Conservation (phyloP, 2,113 vertebrate species). For the Sceloporus tristichus region DNA sequence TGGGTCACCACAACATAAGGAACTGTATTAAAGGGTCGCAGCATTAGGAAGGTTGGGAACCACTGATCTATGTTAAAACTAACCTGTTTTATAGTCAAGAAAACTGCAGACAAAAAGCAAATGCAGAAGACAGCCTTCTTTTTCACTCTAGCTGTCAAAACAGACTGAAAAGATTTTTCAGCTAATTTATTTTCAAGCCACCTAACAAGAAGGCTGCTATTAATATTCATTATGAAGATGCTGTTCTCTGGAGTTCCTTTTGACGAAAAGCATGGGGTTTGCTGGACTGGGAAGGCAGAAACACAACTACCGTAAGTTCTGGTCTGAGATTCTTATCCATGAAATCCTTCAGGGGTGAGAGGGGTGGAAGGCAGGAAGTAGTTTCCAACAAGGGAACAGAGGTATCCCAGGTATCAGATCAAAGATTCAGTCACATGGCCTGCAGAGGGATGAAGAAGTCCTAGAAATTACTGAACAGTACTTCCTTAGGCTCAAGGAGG, state of each 20-base stretch:
- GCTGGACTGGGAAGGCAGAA: neutral
- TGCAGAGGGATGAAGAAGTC: neutral
- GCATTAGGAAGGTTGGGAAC: no score
- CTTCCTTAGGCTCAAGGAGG: no score
- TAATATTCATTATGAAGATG: conserved; percentile 1
- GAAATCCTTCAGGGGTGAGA: neutral
- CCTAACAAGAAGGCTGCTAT: neutral
- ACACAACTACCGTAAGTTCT: neutral
- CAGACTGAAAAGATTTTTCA: neutral
- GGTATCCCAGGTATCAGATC: neutral
- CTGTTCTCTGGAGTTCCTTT: neutral
- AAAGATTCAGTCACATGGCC: neutral
- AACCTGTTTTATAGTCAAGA: neutral
- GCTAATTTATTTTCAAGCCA: neutral
- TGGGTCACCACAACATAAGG: no score
- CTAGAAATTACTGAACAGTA: no score
- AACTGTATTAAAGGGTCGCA: no score
- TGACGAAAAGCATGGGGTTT: neutral
- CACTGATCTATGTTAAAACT: neutral
- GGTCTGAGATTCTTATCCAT: neutral
- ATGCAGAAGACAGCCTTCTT: neutral
- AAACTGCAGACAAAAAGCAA: conserved; percentile 3
- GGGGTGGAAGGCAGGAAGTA: neutral
- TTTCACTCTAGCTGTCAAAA: neutral
- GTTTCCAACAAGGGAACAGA: neutral